Evolutionary conservation across 2,113 vertebrate genomes (phyloP), one percentile per base, ranked within the genome.

Genomic region (Gambusia holbrooki): DNA sequence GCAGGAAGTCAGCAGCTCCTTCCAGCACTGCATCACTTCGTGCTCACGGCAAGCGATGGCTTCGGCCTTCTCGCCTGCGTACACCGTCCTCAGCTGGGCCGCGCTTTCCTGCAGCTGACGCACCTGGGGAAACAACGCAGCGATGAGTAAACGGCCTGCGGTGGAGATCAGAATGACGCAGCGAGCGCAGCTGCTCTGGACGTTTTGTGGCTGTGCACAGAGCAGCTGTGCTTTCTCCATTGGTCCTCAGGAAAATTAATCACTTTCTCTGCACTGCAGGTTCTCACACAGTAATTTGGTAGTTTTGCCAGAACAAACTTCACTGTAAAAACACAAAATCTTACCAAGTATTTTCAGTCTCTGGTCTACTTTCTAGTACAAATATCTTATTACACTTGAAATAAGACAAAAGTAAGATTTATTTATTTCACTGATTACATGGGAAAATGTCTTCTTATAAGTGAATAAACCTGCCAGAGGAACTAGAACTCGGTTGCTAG

Each of bases 51-150:
- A 94, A 0, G 95, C 96, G 1, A 99, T 99, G 93, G 97, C 95
- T 37, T 98, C 97, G 0, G 96, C 97, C 2, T 97, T 97, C 89
- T 98, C 97, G 0, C 98, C 97, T 0, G 98, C 98, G 0, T 99
- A 99, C 79, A 99, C 97, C 0, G 97, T 98, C 87, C 97, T 90
- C 74, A 99, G 84, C 92, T 99, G 98, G 0, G 96, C 97, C 0
- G 98, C 97, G 0, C 95, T 97, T 60, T 99, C 98, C 87, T 99
- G 98, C 1, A 99, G 94, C 90, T 97, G 97, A 84, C 97, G 85
- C 1, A 99, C 96, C 95, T 97, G 93, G 6, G 51, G 0, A 58
- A 32, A 58, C 69, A 54, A 2, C 6, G 4, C 71, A 28, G 22
- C 45, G 48, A 74, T 19, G 35, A 11, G n/a, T 42, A 73, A 72